Percentiles rank a stretch among this genome's conserved stretches.
These are phyloP conservation scores for Drosophila nikananu DNA, from an alignment of 1,140 invertebrate species.

Conservation along the genomic window DNA sequence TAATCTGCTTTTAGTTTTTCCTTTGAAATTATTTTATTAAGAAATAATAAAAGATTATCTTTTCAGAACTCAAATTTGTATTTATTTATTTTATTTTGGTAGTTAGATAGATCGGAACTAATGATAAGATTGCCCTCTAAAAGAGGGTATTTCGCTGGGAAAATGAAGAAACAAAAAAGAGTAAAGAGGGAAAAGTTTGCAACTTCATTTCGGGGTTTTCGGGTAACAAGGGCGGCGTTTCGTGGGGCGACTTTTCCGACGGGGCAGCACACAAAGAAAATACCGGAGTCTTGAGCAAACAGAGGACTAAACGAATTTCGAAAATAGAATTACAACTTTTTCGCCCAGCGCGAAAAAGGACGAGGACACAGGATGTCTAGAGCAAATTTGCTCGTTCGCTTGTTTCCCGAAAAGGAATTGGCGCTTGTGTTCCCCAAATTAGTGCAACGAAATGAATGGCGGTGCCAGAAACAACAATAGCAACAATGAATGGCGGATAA, in stretches of 20 bases:
- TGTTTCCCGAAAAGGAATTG: slow-evolving; percentile 40
- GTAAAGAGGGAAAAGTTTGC: slow-evolving; percentile 65
- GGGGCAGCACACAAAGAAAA: slow-evolving; percentile 64
- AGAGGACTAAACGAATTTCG: slow-evolving; percentile 82
- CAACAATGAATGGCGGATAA: slow-evolving; percentile 41
- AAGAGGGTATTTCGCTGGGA: slow-evolving; percentile 6
- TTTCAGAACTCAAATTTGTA: neutral
- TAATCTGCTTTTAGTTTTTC: neutral
- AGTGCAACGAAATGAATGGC: slow-evolving; percentile 67
- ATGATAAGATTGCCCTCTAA: neutral
- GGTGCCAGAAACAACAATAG: slow-evolving; percentile 38
- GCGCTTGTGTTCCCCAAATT: slow-evolving; percentile 61
- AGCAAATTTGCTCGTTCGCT: slow-evolving; percentile 66
- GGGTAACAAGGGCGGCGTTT: slow-evolving; percentile 19
- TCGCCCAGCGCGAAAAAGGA: slow-evolving; percentile 50
- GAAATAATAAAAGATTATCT: too few relatives aligned
- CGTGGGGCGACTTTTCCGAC: neutral
- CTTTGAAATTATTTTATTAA: neutral
- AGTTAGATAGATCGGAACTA: neutral
- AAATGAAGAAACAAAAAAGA: slow-evolving; percentile 48
- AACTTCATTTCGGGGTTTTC: slow-evolving; percentile 71
- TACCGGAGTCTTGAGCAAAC: slow-evolving; percentile 81
- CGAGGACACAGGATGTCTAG: slow-evolving; percentile 50
- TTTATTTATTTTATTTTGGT: neutral
- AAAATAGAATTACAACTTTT: slow-evolving; percentile 84